Evolutionary conservation across 2,797 vertebrate species (phyloP).

Genomic region (Phoebastria nigripes): DNA sequence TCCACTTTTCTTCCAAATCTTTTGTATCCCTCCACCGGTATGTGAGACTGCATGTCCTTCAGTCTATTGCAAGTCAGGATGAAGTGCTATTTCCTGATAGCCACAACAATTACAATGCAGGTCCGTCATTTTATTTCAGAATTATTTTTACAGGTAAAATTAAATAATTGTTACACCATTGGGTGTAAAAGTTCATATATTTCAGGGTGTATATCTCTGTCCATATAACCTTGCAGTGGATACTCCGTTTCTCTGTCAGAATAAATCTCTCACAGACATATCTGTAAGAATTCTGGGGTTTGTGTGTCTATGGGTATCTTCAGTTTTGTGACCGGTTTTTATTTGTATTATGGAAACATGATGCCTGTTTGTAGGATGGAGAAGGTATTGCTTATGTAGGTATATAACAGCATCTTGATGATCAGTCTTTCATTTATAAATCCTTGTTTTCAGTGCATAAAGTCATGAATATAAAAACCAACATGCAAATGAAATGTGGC

Average conservation of each 20-base stretch:
- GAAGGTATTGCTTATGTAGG: not conserved
- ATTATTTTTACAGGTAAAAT: not conserved
- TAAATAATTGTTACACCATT: not conserved
- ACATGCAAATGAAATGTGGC: not conserved
- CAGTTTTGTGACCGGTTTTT: not conserved
- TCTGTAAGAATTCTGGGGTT: too few relatives aligned
- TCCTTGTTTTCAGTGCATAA: not conserved
- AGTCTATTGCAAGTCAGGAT: not conserved
- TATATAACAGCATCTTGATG: not conserved
- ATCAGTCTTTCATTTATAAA: not conserved
- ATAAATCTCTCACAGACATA: not conserved
- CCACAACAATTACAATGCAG: not conserved
- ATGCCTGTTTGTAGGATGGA: not conserved
- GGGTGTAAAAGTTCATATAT: not conserved
- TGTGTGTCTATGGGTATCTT: not conserved
- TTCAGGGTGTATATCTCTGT: not conserved
- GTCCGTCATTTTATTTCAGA: not conserved
- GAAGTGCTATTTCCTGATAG: not conserved
- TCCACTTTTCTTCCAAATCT: not conserved
- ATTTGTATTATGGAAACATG: not conserved
- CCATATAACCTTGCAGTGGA: not conserved
- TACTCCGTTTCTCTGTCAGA: not conserved
- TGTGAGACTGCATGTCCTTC: not conserved
- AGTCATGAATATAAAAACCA: conserved; percentile 5
- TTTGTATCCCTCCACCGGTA: not conserved